Percentiles rank a stretch among this genome's conserved stretches.
These are phyloP conservation scores for Xestia c-nigrum DNA, from an alignment of 2,888 invertebrate species.

Conservation along the genomic window DNA sequence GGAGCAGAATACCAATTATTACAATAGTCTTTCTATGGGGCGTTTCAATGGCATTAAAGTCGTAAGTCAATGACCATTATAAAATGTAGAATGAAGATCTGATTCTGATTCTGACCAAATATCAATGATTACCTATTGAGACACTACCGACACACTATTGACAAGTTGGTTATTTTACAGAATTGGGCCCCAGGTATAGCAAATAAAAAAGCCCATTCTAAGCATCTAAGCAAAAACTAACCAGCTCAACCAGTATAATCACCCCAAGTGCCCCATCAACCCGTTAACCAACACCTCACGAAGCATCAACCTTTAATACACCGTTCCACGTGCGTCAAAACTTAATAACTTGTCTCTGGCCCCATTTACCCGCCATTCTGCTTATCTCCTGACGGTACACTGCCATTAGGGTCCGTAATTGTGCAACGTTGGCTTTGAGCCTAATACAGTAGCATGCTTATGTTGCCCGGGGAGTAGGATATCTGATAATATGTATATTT, in stretches of 20 bases:
- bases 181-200: too few relatives aligned
- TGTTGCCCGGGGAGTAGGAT: slow-evolving; percentile 40
- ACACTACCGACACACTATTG: too few relatives aligned
- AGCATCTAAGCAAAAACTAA: not conserved
- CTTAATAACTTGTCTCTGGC: slow-evolving; percentile 53
- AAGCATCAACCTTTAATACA: slow-evolving; percentile 33
- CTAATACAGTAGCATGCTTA: slow-evolving; percentile 73
- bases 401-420: slow-evolving; percentile 74
- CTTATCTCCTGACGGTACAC: slow-evolving; percentile 65
- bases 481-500: slow-evolving; percentile 59
- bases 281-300: slow-evolving; percentile 7
- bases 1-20: too few relatives aligned
- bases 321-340: slow-evolving; percentile 26
- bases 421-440: slow-evolving; percentile 76
- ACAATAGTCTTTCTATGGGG: too few relatives aligned
- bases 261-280: slow-evolving; percentile 1
- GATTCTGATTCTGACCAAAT: too few relatives aligned
- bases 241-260: slow-evolving; percentile 12
- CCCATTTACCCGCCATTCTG: slow-evolving; percentile 55
- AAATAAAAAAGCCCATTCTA: not conserved
- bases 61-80: too few relatives aligned
- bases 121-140: too few relatives aligned
- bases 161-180: too few relatives aligned
- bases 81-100: too few relatives aligned
- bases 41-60: too few relatives aligned